Base-by-base conservation (phyloP, 2,113 vertebrate genomes). In the Austrofundulus limnaeus region DNA sequence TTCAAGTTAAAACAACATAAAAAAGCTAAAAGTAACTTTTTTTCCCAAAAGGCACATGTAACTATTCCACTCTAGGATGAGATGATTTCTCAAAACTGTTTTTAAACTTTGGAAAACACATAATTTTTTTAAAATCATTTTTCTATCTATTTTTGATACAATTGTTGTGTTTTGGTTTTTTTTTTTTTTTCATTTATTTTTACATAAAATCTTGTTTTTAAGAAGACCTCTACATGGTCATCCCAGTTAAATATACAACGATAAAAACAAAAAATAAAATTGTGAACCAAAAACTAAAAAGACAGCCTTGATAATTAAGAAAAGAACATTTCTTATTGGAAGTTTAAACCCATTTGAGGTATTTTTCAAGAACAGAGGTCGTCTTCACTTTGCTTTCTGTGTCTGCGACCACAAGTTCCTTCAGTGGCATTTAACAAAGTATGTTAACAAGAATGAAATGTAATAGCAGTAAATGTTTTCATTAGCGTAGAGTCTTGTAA, bases 41-140 rank as follows among this genome's bases (percentile, higher is more conserved):
- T n/a, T n/a, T n/a, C n/a, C n/a, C n/a, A n/a, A 66, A 83, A 87
- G 83, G 81, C 82, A 89, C 86, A 63, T 42, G 43, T 61, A 68
- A 74, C 66, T 75, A 24, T 64, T 67, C 19, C 1, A 60, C 49
- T 75, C 66, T 14, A 28, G 55, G 24, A 72, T 19, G 28, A 52
- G 24, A 6, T 46, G 42, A 60, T 50, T 58, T 70, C 51, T 31
- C 31, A 48, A 24, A 5, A 43, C 48, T 3, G 19, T 53, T 41
- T 48, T 51, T 10, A 63, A 55, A 41, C 21, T 23, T 52, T 58
- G 12, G 14, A 25, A 20, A 6, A 28, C 3, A 28, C 7, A 4
- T 28, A 28, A 28, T 4, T 4, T 28, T 28, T 28, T 28, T 4
- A 28, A 28, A 28, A 28, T 28, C 7, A 34, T 10, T n/a, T n/a